Evolutionary conservation across 2,113 vertebrate species (phyloP).

Genomic region (Anarrhichthys ocellatus): DNA sequence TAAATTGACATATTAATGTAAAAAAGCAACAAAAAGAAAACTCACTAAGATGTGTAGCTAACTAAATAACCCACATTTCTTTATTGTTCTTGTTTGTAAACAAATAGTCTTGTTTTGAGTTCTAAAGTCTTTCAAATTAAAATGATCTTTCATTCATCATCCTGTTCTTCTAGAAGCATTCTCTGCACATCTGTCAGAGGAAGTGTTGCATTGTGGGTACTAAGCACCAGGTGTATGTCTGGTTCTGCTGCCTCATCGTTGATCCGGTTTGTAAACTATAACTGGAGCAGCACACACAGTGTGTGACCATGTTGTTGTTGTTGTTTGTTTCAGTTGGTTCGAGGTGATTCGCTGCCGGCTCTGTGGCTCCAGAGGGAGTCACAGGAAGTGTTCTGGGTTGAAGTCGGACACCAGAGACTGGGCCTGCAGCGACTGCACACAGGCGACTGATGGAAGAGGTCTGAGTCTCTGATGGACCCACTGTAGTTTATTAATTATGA

Average conservation of each 20-base stretch:
- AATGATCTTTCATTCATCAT: no score
- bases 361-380: slow-evolving; percentile 94
- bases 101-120: no score
- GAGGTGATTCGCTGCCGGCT: slow-evolving; percentile 91
- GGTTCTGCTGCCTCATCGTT: no score
- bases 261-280: no score
- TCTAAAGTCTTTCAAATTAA: no score
- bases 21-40: no score
- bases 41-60: no score
- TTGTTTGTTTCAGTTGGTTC: slow-evolving; percentile 84
- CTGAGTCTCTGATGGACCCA: slow-evolving; percentile 4
- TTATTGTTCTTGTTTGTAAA: neutral
- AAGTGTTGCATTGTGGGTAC: neutral
- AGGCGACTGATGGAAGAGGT: slow-evolving; percentile 88
- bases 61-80: no score
- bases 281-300: neutral
- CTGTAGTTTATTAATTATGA: no score
- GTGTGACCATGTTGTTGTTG: neutral
- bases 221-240: neutral
- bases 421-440: slow-evolving; percentile 90
- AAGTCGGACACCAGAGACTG: slow-evolving; percentile 85
- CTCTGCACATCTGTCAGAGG: no score
- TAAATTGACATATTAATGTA: neutral
- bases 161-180: no score
- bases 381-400: slow-evolving; percentile 90